Evolutionary conservation across 2,888 invertebrate genomes (phyloP), one percentile per base, ranked within the genome.

Genomic region (Stenoptilia bipunctidactyla): DNA sequence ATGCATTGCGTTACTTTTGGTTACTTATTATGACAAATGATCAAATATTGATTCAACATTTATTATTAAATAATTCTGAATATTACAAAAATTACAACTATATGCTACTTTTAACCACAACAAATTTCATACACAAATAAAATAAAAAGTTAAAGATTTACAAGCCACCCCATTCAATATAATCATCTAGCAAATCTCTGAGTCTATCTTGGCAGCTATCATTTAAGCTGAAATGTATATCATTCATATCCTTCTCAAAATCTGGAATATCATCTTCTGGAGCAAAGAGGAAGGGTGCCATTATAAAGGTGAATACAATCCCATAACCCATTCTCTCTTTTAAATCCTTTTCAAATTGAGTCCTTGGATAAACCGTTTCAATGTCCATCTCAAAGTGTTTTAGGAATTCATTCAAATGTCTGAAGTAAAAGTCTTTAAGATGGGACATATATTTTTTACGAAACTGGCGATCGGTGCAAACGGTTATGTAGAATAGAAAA

Each of bases 321-420:
- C 70, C 75, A 41, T 54, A 64, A 41, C 66, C 63, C 15, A 66
- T 42, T 25, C 60, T 57, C 0, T 61, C 52, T 1, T 40, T 45
- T 2, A 49, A 71, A 13, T 57, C 44, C 9, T 40, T 50, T 9
- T 74, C 67, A 43, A 66, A 73, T 30, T 51, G 54, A 2, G 43
- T 37, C 13, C 47, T 56, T 0, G 67, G 51, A 42, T 57, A 70
- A 1, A 61, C 52, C 0, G 52, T 36, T 6, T 52, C 46, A 0
- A 65, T 51, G 2, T 62, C 46, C 2, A 71, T 49, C 1, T 45
- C 43, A 34, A 70, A 75, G 39, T 62, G 48, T 6, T 47, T 39
- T 1, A 74, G 39, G 41, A 60, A 70, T 0, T 37, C 42, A 1
- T 45, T 42, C 37, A 74, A 46, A 13, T 53, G 49, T 0, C 60